Conservation (phyloP, 2,113 vertebrate species). For the Saguinus midas region DNA sequence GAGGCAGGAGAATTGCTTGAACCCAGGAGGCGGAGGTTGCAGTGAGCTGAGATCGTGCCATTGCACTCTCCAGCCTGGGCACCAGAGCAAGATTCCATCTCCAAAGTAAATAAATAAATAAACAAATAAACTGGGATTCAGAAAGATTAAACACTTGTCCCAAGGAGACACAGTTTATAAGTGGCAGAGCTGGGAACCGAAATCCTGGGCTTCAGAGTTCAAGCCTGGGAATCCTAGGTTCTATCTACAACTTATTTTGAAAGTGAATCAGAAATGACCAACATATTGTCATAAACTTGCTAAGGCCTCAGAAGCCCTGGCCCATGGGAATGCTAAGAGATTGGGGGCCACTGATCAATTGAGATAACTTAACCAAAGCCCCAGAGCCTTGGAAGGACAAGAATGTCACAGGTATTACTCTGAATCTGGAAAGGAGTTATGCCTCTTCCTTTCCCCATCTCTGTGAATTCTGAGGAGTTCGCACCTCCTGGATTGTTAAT, state of each 20-base stretch:
- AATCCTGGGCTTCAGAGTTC: not conserved
- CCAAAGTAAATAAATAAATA: no score
- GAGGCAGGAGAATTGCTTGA: no score
- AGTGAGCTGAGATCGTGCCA: no score
- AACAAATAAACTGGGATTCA: not conserved
- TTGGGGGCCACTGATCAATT: not conserved
- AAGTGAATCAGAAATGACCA: not conserved
- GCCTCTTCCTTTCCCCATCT: not conserved
- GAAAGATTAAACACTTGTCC: not conserved
- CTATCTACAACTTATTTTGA: not conserved
- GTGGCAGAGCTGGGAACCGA: not conserved
- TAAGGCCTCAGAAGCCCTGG: not conserved
- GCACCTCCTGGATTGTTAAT: fast-evolving
- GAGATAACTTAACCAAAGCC: not conserved
- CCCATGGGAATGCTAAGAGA: not conserved
- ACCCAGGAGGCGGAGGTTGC: no score
- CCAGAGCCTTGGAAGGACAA: not conserved
- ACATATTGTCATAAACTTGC: not conserved
- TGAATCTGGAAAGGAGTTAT: not conserved
- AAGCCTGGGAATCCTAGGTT: not conserved
- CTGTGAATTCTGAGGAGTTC: not conserved
- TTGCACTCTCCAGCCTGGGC: no score
- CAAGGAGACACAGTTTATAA: not conserved
- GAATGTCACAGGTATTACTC: not conserved
- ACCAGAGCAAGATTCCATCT: no score